phyloP scores from a whole-genome alignment of 2,888 invertebrate species.

The Spilosoma lubricipeda region DNA sequence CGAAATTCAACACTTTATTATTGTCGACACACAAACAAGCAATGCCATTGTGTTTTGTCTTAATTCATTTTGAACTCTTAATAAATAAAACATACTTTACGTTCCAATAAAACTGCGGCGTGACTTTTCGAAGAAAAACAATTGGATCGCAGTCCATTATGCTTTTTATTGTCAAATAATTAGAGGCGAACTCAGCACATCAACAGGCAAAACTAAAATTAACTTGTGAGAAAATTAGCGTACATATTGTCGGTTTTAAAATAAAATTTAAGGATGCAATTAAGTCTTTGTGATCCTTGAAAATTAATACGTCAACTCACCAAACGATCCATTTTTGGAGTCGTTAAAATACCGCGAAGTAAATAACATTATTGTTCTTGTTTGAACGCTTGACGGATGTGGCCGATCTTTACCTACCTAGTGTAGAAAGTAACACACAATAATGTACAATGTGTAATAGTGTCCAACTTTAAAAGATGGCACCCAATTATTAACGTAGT shows the following conservation, averaged over 20 bases:
- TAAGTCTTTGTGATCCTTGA: conserved; percentile 78
- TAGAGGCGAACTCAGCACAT: conserved; percentile 66
- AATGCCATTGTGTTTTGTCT: conserved; percentile 28
- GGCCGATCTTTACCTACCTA: conserved; percentile 51
- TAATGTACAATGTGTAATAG: conserved; percentile 31
- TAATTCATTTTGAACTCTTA: conserved; percentile 71
- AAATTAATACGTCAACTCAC: conserved; percentile 75
- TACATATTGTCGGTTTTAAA: conserved; percentile 79
- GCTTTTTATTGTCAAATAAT: conserved; percentile 75
- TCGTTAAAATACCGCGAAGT: conserved; percentile 75
- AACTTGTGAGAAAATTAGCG: conserved; percentile 60
- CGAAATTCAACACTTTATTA: conserved; percentile 12
- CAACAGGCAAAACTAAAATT: conserved; percentile 66
- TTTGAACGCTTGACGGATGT: conserved; percentile 57
- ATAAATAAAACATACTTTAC: conserved; percentile 77
- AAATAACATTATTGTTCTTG: conserved; percentile 65
- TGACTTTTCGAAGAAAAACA: conserved; percentile 66
- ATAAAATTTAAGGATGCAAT: conserved; percentile 80
- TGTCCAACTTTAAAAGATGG: conserved; percentile 37
- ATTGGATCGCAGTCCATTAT: conserved; percentile 66
- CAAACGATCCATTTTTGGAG: conserved; percentile 66
- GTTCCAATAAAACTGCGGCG: conserved; percentile 69
- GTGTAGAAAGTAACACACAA: conserved; percentile 40
- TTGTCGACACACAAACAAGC: conserved; percentile 12
- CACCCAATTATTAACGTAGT: conserved; percentile 58